Evolutionary conservation across 1,140 invertebrate species (phyloP).

Genomic region (Zaprionus ornatus): DNA sequence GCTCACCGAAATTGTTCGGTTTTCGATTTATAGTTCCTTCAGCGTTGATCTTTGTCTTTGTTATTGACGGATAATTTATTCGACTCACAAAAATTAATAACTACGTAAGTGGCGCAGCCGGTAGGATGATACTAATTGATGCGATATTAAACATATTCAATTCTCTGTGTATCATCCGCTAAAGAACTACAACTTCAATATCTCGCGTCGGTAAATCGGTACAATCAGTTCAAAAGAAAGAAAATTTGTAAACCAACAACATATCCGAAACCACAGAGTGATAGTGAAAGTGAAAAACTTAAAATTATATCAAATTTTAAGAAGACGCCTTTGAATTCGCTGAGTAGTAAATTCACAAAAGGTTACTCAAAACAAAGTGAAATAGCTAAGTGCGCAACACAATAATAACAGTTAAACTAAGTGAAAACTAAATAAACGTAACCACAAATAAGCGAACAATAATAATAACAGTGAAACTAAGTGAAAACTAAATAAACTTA

Average conservation of each 20-base stretch:
- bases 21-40: too few relatives aligned
- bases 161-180: not conserved
- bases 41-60: not conserved
- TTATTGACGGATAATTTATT: not conserved
- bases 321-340: too few relatives aligned
- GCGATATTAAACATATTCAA: too few relatives aligned
- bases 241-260: too few relatives aligned
- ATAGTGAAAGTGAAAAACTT: not conserved
- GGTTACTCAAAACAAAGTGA: not conserved
- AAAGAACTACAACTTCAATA: slow-evolving; percentile 1
- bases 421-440: too few relatives aligned
- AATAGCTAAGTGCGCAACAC: not conserved
- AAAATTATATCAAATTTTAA: too few relatives aligned
- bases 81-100: not conserved
- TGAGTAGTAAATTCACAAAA: too few relatives aligned
- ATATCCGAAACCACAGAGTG: too few relatives aligned
- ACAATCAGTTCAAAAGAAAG: too few relatives aligned
- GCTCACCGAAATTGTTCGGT: not conserved
- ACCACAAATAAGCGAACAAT: too few relatives aligned
- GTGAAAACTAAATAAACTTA: not conserved
- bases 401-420: not conserved
- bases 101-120: slow-evolving; percentile 8
- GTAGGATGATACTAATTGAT: slow-evolving; percentile 1
- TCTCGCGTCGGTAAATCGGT: not conserved
- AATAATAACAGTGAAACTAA: not conserved